Evolutionary conservation across 2,113 vertebrate genomes (phyloP).

Genomic region (Rutilus rutilus): DNA sequence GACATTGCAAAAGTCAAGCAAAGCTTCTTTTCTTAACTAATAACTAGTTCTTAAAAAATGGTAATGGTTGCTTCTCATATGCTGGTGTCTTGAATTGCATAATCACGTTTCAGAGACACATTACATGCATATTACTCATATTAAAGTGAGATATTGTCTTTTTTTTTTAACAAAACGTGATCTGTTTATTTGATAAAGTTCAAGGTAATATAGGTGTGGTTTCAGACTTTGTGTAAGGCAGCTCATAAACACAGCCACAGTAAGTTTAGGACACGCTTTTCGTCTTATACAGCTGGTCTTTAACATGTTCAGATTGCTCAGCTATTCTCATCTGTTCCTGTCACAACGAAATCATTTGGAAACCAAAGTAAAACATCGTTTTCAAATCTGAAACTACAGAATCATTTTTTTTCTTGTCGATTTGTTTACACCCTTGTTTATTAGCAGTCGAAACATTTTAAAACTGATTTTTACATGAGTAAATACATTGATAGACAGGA

Average conservation of each 20-base stretch:
- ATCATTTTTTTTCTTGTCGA: not conserved
- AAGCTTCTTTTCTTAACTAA: not conserved
- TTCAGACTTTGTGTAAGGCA: not conserved
- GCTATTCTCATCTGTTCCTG: not conserved
- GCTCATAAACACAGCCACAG: conserved; percentile 28
- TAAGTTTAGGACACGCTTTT: not conserved
- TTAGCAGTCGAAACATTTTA: not conserved
- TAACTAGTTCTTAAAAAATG: not conserved
- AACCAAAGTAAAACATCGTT: not conserved
- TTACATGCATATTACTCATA: not conserved
- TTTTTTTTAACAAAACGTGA: no score
- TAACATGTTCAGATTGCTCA: not conserved
- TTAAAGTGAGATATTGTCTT: not conserved
- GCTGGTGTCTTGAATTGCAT: not conserved
- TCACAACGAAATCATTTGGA: not conserved
- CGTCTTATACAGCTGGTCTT: not conserved
- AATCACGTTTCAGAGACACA: not conserved
- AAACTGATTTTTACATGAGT: not conserved
- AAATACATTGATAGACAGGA: not conserved
- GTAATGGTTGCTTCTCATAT: not conserved
- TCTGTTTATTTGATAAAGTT: not conserved
- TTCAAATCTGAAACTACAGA: not conserved
- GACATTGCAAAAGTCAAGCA: not conserved
- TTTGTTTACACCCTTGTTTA: not conserved
- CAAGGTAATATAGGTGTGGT: not conserved